Base-by-base conservation (phyloP, 2,888 invertebrate genomes). In the Pollenia angustigena region DNA sequence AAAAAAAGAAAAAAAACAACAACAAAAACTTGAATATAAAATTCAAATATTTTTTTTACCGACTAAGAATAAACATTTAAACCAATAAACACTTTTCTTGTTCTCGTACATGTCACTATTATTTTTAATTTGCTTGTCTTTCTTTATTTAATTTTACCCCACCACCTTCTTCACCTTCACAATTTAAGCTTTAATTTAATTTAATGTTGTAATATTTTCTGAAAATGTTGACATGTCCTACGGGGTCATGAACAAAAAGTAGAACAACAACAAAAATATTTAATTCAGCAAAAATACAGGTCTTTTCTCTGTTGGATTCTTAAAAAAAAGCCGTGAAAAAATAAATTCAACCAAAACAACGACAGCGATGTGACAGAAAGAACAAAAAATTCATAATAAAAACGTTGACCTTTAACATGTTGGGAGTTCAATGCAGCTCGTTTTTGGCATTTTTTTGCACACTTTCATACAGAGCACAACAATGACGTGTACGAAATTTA, bases 221-320 rank as follows among this genome's bases (percentile, higher is more conserved):
- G 14, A 48, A 60, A 54, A 80, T 71, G 56, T 48, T 71, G 68
- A 76, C 82, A 71, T 82, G 76, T 71, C 76, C 76, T 76, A 32
- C 58, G n/a, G 54, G 46, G 69, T 82, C 76, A 62, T 75, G 60
- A 46, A 52, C 68, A 69, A 7, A 18, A 46, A n/a, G 32, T 52
- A 72, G 16, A 54, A n/a, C 40, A 54, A 12, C 2, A 44, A 32
- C 32, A 32, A 32, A 32, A 32, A 32, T 32, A 32, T 32, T 32
- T 32, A 71, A 44, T 44, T 16, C 40, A 56, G 12, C 11, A 32
- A 14, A 48, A 16, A 8, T 4, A 44, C 42, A 44, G 12, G 32
- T 32, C 32, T 32, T 2, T 18, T 18, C n/a, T 58, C 32, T 48
- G 2, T 48, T 16, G 14, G 48, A 10, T 72, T n/a, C 23, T 42